Conservation (phyloP, 2,888 invertebrate species). For the Teleogryllus oceanicus region DNA sequence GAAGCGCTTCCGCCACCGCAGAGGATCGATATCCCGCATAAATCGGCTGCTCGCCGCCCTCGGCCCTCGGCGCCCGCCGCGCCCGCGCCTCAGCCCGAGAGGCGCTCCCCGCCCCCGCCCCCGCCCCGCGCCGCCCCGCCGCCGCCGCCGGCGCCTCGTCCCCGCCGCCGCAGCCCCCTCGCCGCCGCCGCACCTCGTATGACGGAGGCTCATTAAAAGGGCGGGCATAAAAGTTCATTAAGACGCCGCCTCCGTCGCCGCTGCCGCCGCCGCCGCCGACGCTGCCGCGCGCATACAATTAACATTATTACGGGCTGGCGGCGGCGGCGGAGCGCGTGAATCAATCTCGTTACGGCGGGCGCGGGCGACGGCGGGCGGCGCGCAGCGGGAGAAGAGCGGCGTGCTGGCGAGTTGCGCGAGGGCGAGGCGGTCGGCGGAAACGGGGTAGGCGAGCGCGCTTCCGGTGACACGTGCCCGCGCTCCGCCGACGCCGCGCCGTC, state of each 20-base stretch:
- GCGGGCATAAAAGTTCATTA: slow-evolving; percentile 18
- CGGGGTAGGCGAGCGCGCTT: too few relatives aligned
- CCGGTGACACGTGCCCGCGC: too few relatives aligned
- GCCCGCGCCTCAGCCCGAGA: neutral
- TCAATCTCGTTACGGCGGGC: neutral
- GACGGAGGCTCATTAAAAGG: slow-evolving; percentile 18
- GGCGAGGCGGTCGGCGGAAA: neutral
- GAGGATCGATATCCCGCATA: slow-evolving; percentile 18
- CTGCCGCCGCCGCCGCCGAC: neutral
- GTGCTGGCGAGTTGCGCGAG: neutral
- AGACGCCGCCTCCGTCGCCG: neutral
- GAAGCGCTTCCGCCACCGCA: too few relatives aligned
- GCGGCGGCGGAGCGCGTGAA: neutral
- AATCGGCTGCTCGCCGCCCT: neutral
- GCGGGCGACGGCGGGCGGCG: neutral
- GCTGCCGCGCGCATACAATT: slow-evolving; percentile 5
- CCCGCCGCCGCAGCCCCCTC: too few relatives aligned
- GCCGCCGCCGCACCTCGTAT: neutral
- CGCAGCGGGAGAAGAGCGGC: neutral
- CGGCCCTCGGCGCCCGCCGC: neutral
- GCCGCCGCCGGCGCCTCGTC: too few relatives aligned
- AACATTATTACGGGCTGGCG: slow-evolving; percentile 11
- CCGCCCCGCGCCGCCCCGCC: too few relatives aligned
- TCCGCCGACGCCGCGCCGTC: too few relatives aligned
- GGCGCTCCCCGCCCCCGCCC: too few relatives aligned